Evolutionary conservation across 2,113 vertebrate genomes (phyloP).

Genomic region (Mus pahari): DNA sequence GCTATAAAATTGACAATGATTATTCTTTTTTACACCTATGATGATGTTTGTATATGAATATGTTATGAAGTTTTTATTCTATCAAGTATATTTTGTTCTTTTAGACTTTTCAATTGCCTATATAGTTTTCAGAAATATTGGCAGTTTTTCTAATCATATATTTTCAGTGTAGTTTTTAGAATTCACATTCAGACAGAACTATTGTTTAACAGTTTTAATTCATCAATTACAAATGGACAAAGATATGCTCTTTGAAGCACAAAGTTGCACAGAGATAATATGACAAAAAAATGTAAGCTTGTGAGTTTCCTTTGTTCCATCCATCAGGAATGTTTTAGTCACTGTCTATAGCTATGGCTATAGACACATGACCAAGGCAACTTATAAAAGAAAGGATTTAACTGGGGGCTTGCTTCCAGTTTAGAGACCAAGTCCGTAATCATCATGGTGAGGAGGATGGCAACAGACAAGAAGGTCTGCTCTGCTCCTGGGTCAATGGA

Average conservation of each 20-base stretch:
- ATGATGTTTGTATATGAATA: constrained; percentile 39
- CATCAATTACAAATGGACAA: neutral
- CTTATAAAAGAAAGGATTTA: neutral
- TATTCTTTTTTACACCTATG: constrained; percentile 25
- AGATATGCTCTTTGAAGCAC: neutral
- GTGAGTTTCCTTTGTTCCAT: neutral
- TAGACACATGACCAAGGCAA: neutral
- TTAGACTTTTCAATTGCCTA: constrained; percentile 30
- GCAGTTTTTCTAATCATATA: constrained; percentile 26
- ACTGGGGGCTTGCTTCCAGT: neutral
- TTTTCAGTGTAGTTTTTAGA: constrained; percentile 55
- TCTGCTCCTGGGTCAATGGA: neutral
- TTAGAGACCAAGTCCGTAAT: neutral
- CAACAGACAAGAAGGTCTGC: neutral
- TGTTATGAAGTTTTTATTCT: constrained; percentile 22
- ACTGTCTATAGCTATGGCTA: neutral
- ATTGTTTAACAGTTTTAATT: constrained; percentile 35
- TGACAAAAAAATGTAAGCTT: neutral
- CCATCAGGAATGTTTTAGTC: neutral
- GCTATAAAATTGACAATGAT: constrained; percentile 28
- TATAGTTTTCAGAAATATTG: constrained; percentile 58
- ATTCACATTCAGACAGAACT: constrained; percentile 60
- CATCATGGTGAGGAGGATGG: neutral
- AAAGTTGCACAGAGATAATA: neutral
- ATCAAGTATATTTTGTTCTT: constrained; percentile 68